phyloP scores from a whole-genome alignment of 2,113 vertebrate genomes.

The Salvelinus alpinus region DNA sequence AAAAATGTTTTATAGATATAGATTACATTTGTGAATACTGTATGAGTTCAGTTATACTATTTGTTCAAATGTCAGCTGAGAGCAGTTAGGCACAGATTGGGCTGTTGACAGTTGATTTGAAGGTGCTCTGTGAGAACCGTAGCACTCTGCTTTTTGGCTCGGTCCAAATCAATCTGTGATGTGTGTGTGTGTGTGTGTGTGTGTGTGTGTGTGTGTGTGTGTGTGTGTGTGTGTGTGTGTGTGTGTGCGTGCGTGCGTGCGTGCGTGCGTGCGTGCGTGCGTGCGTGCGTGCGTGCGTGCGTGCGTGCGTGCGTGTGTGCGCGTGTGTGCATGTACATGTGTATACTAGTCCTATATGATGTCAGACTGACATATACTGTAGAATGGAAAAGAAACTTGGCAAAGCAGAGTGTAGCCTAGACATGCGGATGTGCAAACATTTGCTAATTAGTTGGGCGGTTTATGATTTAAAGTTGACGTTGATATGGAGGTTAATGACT shows the following conservation, averaged over 20 bases:
- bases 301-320: too few relatives aligned
- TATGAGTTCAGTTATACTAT: neutral
- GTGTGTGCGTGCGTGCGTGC: constrained; percentile 63
- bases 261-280: constrained; percentile 86
- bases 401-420: neutral
- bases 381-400: neutral
- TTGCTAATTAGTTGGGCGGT: neutral
- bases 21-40: neutral
- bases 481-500: neutral
- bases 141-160: constrained; percentile 88
- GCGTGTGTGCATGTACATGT: neutral
- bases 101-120: constrained; percentile 91
- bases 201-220: too few relatives aligned
- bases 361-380: neutral
- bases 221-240: too few relatives aligned
- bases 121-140: constrained; percentile 87
- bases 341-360: neutral
- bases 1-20: neutral
- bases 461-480: neutral
- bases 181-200: constrained; percentile 84
- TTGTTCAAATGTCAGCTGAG: neutral
- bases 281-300: neutral
- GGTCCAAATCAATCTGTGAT: constrained; percentile 88
- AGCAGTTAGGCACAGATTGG: constrained; percentile 85
- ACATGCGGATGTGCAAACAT: neutral